Base-by-base conservation (phyloP, 2,113 vertebrate genomes). In the Lagopus leucura region DNA sequence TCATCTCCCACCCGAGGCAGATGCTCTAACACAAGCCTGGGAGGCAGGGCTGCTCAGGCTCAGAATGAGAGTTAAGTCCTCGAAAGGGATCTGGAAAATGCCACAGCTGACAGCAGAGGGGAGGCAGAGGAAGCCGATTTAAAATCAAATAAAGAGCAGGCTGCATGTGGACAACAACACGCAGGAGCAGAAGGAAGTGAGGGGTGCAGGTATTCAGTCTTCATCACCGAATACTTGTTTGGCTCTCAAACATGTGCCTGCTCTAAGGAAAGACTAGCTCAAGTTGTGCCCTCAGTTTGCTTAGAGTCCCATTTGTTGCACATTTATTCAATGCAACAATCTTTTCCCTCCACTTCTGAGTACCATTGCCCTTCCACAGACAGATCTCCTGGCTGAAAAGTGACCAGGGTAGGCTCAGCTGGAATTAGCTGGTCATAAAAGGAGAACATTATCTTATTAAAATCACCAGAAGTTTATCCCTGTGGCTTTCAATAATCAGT, bases 61-160 rank as follows among this genome's bases (percentile, higher is more conserved):
- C 87, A 96, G 78, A 92, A 89, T 78, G 80, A 2, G 48, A 95
- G 88, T 67, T 81, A 94, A 85, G 77, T 94, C 86, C 92, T 94
- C 66, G 65, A 89, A 94, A 92, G 58, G 78, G 80, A 84, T 96
- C 96, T 97, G 97, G 94, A 94, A 95, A 96, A 97, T 95, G 83
- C 94, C 81, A 97, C 25, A 0, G 1, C 50, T 97, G 97, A 96
- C 97, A 97, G 95, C 60, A 5, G 66, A 71, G 69, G 27, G 90
- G 88, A 90, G 69, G 61, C 0, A 0, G 67, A 85, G 66, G 38
- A 94, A 73, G 48, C 47, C 5, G 76, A 43, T 86, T 77, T 90
- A 83, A 93, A 94, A 93, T 91, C 89, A 72, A 82, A 87, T 80
- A 78, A 95, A 42, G 42, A 92, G 5, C 71, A 89, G 85, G 21